These are phyloP conservation scores for Medauroidea extradentata DNA, from an alignment of 1,140 invertebrate genomes.

Conservation along the genomic window DNA sequence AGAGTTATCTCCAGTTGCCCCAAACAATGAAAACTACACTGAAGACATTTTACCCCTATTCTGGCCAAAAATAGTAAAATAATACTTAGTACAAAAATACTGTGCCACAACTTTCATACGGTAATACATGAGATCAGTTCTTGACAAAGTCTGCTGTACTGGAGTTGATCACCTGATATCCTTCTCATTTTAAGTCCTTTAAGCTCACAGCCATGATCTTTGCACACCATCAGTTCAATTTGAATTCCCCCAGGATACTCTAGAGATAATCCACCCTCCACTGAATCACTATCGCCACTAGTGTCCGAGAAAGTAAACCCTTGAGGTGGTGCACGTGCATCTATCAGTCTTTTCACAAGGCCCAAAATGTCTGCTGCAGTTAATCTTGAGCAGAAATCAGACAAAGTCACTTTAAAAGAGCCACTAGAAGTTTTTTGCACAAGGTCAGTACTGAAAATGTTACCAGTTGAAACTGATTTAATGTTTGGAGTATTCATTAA, in stretches of 20 bases:
- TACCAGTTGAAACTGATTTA: slow-evolving; percentile 1
- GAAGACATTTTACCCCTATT: too few species aligned
- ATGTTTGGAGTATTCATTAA: background rate
- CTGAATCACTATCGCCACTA: slow-evolving; percentile 4
- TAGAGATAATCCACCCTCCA: slow-evolving; percentile 47
- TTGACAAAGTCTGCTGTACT: slow-evolving; percentile 86
- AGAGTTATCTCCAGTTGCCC: too few species aligned
- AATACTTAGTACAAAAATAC: too few species aligned
- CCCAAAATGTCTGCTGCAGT: slow-evolving; percentile 74
- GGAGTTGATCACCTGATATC: slow-evolving; percentile 86
- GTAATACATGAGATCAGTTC: slow-evolving; percentile 85
- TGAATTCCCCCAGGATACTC: slow-evolving; percentile 70
- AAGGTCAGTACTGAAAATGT: slow-evolving; percentile 18
- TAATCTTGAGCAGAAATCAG: slow-evolving; percentile 71
- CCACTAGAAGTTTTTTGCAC: slow-evolving; percentile 45
- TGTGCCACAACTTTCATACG: slow-evolving; percentile 46
- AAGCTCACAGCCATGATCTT: slow-evolving; percentile 40
- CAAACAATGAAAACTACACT: too few species aligned
- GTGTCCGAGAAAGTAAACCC: slow-evolving; percentile 52
- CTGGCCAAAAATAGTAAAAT: too few species aligned
- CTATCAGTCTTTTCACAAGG: slow-evolving; percentile 76
- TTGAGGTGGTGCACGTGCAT: slow-evolving; percentile 70
- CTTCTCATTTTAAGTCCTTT: slow-evolving; percentile 85
- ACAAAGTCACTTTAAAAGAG: slow-evolving; percentile 63
- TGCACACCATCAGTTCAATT: slow-evolving; percentile 79